phyloP scores from a whole-genome alignment of 1,140 invertebrate genomes.

The Semibalanus balanoides region DNA sequence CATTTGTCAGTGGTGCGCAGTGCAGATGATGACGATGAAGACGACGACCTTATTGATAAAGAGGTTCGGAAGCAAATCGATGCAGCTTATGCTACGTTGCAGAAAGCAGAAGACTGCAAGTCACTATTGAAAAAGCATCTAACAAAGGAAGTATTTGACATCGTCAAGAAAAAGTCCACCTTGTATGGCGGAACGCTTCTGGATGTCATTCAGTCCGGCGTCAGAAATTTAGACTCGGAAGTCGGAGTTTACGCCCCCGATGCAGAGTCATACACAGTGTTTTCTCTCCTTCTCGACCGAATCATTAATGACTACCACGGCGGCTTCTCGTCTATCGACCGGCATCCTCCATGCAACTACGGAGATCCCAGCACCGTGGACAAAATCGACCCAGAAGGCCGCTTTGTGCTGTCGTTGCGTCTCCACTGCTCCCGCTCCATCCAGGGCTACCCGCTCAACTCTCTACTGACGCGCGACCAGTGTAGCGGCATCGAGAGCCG shows the following conservation, averaged over 20 bases:
- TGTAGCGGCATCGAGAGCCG: conserved; percentile 5
- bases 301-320: conserved; percentile 52
- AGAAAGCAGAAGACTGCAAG: conserved; percentile 50
- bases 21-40: not conserved
- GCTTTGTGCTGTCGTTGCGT: conserved; percentile 55
- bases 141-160: conserved; percentile 76
- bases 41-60: not conserved
- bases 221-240: conserved; percentile 4
- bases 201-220: conserved; percentile 76
- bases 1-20: not conserved
- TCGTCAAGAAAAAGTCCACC: conserved; percentile 77
- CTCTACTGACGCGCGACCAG: conserved; percentile 13
- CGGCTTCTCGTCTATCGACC: conserved; percentile 12
- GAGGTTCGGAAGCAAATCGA: not conserved
- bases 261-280: conserved; percentile 60
- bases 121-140: conserved; percentile 88
- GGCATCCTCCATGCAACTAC: conserved; percentile 35
- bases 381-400: conserved; percentile 51
- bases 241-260: conserved; percentile 43
- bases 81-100: not conserved
- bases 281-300: conserved; percentile 56
- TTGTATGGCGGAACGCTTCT: conserved; percentile 69
- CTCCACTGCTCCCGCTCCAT: conserved; percentile 63
- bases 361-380: conserved; percentile 30
- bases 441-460: conserved; percentile 44